Conservation (phyloP, 1,140 invertebrate species). For the Atta cephalotes region DNA sequence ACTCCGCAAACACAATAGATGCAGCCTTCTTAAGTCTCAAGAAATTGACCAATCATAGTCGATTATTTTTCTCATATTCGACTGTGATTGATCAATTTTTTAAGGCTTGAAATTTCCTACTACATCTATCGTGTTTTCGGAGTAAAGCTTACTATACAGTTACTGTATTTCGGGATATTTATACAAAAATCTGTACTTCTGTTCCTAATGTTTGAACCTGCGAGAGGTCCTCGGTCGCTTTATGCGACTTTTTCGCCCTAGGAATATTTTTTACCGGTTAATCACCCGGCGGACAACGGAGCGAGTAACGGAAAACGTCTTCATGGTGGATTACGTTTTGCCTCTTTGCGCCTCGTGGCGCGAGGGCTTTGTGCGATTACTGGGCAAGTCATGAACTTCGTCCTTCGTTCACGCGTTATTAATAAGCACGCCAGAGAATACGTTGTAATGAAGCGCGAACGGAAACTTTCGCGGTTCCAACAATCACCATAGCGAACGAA, state of each 20-base stretch:
- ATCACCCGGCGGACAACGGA: conserved; percentile 36
- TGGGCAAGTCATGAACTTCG: conserved; percentile 36
- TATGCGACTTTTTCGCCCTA: conserved; percentile 27
- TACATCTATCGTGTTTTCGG: no score
- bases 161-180: no score
- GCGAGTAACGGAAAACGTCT: conserved; percentile 50
- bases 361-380: conserved; percentile 53
- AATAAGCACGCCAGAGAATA: background rate
- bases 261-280: conserved; percentile 36
- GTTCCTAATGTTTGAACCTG: background rate
- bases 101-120: no score
- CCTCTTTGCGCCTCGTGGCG: conserved; percentile 20
- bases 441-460: conserved; percentile 18
- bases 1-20: no score
- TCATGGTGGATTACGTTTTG: conserved; percentile 57
- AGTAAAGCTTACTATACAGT: no score
- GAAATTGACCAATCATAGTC: no score
- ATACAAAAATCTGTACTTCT: no score
- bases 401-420: conserved; percentile 51
- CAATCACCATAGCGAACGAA: background rate
- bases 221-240: background rate
- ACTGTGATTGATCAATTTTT: no score
- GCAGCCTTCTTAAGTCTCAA: no score
- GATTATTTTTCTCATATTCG: no score
- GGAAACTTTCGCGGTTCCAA: conserved; percentile 32